Conservation (phyloP, 2,113 vertebrate genomes). For the Pungitius pungitius region DNA sequence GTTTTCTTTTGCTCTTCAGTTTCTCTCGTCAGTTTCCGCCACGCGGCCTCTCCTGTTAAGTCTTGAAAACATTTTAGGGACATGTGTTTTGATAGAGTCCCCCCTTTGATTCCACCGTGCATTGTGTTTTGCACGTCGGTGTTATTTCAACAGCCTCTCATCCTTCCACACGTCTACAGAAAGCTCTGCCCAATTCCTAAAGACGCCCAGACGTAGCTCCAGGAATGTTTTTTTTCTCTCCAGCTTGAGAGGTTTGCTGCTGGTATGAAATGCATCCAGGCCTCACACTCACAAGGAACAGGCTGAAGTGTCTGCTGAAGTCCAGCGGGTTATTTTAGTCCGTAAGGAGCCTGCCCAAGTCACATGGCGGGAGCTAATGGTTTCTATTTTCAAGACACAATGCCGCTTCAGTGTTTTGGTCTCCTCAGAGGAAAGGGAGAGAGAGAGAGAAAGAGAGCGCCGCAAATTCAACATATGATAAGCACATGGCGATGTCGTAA, state of each 20-base stretch:
- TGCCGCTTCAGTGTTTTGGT: constrained; percentile 85
- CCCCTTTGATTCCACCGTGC: constrained; percentile 8
- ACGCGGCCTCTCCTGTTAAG: neutral
- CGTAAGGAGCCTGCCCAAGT: constrained; percentile 54
- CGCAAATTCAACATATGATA: constrained; percentile 86
- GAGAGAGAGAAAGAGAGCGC: constrained; percentile 24
- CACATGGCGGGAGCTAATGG: constrained; percentile 74
- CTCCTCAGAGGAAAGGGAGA: constrained; percentile 33
- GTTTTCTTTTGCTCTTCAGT: neutral
- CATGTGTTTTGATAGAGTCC: constrained; percentile 31
- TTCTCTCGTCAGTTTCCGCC: neutral
- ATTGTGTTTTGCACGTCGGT: constrained; percentile 34
- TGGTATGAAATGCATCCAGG: constrained; percentile 34
- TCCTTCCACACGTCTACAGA: constrained; percentile 15
- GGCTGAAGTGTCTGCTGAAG: constrained; percentile 63
- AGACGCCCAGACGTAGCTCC: constrained; percentile 22
- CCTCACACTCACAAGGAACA: constrained; percentile 24
- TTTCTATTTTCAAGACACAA: constrained; percentile 85
- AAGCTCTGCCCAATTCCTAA: neutral
- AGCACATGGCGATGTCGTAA: constrained; percentile 96
- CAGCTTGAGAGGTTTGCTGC: constrained; percentile 9
- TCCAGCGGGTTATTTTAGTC: constrained; percentile 74
- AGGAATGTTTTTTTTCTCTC: constrained; percentile 15
- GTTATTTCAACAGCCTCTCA: constrained; percentile 27
- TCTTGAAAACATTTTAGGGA: constrained; percentile 17